Percentiles rank a stretch among this genome's conserved stretches.
These are phyloP conservation scores for Limnephilus rhombicus DNA, from an alignment of 2,888 invertebrate species.

Conservation along the genomic window DNA sequence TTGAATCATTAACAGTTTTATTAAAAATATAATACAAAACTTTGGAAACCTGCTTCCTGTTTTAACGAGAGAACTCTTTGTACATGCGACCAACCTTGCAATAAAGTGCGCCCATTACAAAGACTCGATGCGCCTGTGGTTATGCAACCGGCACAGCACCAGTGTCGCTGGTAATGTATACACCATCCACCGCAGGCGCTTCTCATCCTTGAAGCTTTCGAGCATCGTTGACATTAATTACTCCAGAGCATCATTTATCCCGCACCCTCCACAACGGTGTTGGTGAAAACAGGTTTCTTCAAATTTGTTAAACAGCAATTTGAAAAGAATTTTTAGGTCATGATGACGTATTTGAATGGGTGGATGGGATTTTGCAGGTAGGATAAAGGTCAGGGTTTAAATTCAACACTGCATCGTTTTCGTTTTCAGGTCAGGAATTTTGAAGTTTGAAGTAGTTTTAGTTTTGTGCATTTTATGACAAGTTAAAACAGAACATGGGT, in stretches of 20 bases:
- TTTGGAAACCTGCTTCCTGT: background rate
- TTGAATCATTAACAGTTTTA: background rate
- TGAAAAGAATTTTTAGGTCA: background rate
- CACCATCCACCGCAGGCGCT: background rate
- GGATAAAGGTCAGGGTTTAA: background rate
- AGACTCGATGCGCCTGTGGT: background rate
- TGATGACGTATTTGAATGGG: background rate
- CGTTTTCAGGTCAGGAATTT: background rate
- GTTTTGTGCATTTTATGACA: background rate
- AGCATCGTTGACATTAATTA: constrained; percentile 28
- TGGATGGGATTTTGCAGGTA: background rate
- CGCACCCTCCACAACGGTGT: background rate
- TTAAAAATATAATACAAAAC: background rate
- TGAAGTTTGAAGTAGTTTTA: background rate
- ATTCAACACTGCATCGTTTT: background rate
- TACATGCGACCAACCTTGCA: background rate
- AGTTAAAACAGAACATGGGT: background rate
- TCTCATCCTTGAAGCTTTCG: background rate
- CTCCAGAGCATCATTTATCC: background rate
- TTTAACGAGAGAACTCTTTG: background rate
- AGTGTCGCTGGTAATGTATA: constrained; percentile 7
- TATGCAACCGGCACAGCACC: constrained; percentile 12
- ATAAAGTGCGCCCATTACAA: constrained; percentile 7
- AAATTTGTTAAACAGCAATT: background rate
- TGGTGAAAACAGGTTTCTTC: background rate